Evolutionary conservation across 2,888 invertebrate species (phyloP).

Genomic region (Halictus ligatus): DNA sequence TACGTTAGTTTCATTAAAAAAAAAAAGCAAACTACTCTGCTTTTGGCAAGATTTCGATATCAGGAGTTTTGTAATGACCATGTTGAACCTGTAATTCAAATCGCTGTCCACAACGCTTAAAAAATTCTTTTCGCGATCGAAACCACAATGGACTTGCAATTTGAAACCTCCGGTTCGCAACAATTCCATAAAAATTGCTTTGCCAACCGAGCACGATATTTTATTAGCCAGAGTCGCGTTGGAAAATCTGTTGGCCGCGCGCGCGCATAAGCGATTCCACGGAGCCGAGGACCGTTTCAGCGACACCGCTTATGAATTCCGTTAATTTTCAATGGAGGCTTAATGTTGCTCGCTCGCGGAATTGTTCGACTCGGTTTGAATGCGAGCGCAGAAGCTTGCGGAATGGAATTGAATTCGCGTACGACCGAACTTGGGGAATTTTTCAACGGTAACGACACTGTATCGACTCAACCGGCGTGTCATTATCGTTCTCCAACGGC

Average conservation of each 20-base stretch:
- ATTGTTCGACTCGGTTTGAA: conserved; percentile 30
- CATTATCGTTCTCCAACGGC: conserved; percentile 55
- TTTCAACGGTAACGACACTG: conserved; percentile 36
- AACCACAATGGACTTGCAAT: not conserved
- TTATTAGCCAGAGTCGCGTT: not conserved
- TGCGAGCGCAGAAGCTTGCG: conserved; percentile 2
- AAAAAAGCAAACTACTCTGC: not conserved
- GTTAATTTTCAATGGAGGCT: conserved; percentile 26
- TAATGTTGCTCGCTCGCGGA: not conserved
- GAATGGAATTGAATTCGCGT: conserved; percentile 40
- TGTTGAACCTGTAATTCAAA: not conserved
- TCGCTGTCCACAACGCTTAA: rapidly evolving
- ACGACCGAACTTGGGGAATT: conserved; percentile 18
- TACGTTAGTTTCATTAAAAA: too few relatives aligned
- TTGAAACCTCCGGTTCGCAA: not conserved
- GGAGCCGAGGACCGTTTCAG: not conserved
- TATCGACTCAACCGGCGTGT: conserved; percentile 39
- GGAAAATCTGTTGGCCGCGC: not conserved
- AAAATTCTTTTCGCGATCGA: not conserved
- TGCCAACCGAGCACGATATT: not conserved
- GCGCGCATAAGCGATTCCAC: not conserved
- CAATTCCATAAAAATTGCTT: not conserved
- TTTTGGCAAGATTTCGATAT: not conserved
- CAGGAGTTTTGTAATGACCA: not conserved
- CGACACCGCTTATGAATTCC: conserved; percentile 11